These are phyloP conservation scores for Blastobasis adustella DNA, from an alignment of 2,888 invertebrate genomes.

Conservation along the genomic window DNA sequence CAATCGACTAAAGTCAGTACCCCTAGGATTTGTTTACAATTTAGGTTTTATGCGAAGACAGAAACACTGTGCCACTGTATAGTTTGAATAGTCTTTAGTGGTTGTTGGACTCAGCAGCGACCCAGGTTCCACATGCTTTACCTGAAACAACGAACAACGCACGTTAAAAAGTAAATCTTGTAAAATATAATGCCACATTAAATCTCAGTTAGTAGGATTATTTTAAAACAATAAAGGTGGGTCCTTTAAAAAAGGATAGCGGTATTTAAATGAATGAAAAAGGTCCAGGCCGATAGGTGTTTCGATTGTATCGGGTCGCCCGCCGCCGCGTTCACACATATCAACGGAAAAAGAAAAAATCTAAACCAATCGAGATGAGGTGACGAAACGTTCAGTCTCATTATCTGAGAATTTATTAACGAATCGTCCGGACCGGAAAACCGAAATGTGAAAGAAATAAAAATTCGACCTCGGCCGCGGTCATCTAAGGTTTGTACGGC, in stretches of 20 bases:
- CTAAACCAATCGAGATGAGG: conserved; percentile 72
- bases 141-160: conserved; percentile 53
- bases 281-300: conserved; percentile 52
- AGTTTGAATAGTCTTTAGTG: conserved; percentile 38
- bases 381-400: conserved; percentile 76
- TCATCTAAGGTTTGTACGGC: conserved; percentile 70
- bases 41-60: conserved; percentile 20
- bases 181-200: conserved; percentile 12
- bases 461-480: conserved; percentile 73
- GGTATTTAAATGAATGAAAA: conserved; percentile 69
- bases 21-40: conserved; percentile 28
- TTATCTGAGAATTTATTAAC: conserved; percentile 76
- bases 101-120: conserved; percentile 40
- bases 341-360: conserved; percentile 60
- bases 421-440: conserved; percentile 73
- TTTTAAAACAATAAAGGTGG: conserved; percentile 35
- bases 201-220: not conserved
- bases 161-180: conserved; percentile 16
- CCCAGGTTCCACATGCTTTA: conserved; percentile 62
- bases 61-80: conserved; percentile 60
- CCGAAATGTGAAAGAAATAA: conserved; percentile 74
- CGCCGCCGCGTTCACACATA: conserved; percentile 69
- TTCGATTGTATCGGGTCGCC: conserved; percentile 62
- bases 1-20: conserved; percentile 34
- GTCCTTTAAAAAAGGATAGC: conserved; percentile 53